Percentiles rank a stretch among this genome's conserved stretches.
These are phyloP conservation scores for Diphyllodes magnificus DNA, from an alignment of 2,113 vertebrate genomes.

Conservation along the genomic window DNA sequence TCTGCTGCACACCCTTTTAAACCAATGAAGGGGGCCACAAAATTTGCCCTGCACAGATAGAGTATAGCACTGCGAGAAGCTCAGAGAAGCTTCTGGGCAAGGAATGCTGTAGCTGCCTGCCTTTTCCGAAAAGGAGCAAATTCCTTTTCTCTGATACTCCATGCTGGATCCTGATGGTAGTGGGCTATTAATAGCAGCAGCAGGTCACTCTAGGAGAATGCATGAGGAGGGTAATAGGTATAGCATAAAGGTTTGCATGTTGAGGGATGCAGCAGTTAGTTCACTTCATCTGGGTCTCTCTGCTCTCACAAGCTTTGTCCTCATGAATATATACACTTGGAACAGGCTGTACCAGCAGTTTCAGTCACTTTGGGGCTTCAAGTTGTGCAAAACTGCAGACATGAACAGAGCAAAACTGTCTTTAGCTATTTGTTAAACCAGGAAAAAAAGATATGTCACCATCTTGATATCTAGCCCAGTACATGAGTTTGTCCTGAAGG, in stretches of 20 bases:
- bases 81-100: not conserved
- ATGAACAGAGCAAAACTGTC: not conserved
- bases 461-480: not conserved
- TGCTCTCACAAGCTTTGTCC: not conserved
- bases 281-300: not conserved
- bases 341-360: not conserved
- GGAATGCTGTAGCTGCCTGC: not conserved
- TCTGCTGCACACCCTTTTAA: not conserved
- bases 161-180: not conserved
- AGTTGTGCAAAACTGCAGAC: not conserved
- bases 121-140: not conserved
- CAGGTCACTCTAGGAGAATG: not conserved
- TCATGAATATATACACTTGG: not conserved
- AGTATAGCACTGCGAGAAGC: rapidly evolving
- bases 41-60: not conserved
- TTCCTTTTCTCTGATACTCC: not conserved
- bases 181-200: not conserved
- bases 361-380: not conserved
- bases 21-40: rapidly evolving
- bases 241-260: not conserved
- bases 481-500: not conserved
- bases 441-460: not conserved
- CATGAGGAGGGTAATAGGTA: not conserved
- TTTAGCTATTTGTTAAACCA: not conserved
- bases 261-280: not conserved